These are phyloP conservation scores for Diplazon laetatorius DNA, from an alignment of 2,888 invertebrate genomes.

Conservation along the genomic window DNA sequence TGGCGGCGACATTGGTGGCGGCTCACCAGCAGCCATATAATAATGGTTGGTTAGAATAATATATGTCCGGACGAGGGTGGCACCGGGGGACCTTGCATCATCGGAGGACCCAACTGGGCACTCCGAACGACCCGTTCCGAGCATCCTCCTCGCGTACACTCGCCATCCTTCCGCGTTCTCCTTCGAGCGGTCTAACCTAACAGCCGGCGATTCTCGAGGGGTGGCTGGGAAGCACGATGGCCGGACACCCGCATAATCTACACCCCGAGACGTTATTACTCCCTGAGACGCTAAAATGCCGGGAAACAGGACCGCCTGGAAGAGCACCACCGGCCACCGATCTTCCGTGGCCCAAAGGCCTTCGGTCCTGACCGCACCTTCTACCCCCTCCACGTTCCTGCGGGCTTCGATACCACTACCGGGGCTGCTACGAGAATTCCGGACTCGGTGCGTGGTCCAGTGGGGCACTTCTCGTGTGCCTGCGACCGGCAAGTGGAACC, in stretches of 20 bases:
- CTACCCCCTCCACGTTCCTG: too few species aligned
- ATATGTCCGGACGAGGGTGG: conserved; percentile 81
- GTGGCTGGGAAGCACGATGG: conserved; percentile 61
- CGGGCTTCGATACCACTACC: conserved; percentile 39
- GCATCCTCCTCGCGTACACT: conserved; percentile 52
- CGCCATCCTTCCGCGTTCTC: conserved; percentile 47
- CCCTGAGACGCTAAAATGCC: conserved; percentile 81
- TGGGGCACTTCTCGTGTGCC: conserved; percentile 43
- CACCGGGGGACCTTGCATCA: conserved; percentile 82
- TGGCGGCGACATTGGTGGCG: conserved; percentile 75
- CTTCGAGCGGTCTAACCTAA: conserved; percentile 38
- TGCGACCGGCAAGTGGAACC: conserved; percentile 39
- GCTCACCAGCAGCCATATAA: conserved; percentile 82
- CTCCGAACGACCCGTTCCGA: conserved; percentile 75
- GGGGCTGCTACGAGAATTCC: conserved; percentile 37
- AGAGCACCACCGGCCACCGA: conserved; percentile 45
- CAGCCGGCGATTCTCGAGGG: conserved; percentile 23
- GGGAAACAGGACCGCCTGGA: conserved; percentile 60
- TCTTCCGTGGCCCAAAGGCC: conserved; percentile 53
- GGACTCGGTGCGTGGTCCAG: conserved; percentile 38
- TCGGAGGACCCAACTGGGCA: conserved; percentile 82
- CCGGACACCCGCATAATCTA: conserved; percentile 82
- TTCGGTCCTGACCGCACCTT: conserved; percentile 57
- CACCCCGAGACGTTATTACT: conserved; percentile 81
- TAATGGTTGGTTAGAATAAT: conserved; percentile 82